A percentile compares a stretch with the other conserved stretches of the same genome.
These are phyloP conservation scores for Stegophylla sp. DNA, from an alignment of 2,888 invertebrate genomes.

Conservation along the genomic window DNA sequence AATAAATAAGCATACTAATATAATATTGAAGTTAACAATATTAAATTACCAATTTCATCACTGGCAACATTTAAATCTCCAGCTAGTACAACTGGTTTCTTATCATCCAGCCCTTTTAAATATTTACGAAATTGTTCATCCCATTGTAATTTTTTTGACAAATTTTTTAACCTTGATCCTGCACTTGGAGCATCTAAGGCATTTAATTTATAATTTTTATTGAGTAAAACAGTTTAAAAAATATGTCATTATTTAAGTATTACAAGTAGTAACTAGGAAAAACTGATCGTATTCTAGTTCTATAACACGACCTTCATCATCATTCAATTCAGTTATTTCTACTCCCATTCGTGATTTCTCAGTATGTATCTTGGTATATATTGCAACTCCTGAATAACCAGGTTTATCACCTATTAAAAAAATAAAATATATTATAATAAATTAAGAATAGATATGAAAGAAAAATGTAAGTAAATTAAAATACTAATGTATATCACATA, in stretches of 20 bases:
- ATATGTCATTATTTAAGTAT: constrained; percentile 63
- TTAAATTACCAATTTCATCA: constrained; percentile 79
- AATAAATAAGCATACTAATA: not conserved
- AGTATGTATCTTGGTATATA: constrained; percentile 85
- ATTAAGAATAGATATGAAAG: no score
- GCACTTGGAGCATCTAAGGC: constrained; percentile 88
- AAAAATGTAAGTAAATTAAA: no score
- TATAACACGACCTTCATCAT: constrained; percentile 85
- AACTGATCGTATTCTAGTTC: constrained; percentile 93
- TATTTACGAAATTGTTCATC: constrained; percentile 82
- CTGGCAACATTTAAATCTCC: constrained; percentile 99
- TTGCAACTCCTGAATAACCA: constrained; percentile 93
- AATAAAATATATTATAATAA: not conserved
- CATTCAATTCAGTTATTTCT: constrained; percentile 72
- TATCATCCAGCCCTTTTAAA: constrained; percentile 78
- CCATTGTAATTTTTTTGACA: constrained; percentile 89
- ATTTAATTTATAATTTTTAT: not conserved
- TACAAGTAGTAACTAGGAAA: constrained; percentile 83
- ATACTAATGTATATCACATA: not conserved
- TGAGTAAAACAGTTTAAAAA: constrained; percentile 15
- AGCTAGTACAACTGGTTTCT: constrained; percentile 92
- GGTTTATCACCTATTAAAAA: constrained; percentile 70
- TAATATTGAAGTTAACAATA: constrained; percentile 9
- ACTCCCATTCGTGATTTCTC: constrained; percentile 83
- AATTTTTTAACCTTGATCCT: constrained; percentile 83